phyloP scores from a whole-genome alignment of 1,140 invertebrate genomes.

The Megalonaias nervosa region DNA sequence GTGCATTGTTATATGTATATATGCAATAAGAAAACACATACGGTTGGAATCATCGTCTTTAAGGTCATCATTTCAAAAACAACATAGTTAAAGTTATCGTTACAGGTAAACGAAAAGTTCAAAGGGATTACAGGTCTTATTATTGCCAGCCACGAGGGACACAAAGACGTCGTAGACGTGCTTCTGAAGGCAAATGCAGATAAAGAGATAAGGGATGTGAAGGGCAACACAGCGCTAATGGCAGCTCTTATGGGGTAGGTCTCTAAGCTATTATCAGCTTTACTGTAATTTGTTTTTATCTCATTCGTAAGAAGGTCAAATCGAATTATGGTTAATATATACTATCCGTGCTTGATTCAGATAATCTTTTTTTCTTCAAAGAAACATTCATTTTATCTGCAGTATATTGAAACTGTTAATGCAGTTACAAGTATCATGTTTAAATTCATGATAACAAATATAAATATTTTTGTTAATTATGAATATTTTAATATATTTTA shows the following conservation, averaged over 20 bases:
- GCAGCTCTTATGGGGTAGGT: slow-evolving; percentile 39
- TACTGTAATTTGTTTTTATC: background rate
- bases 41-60: too few relatives aligned
- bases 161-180: slow-evolving; percentile 34
- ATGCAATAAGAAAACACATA: background rate
- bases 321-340: background rate
- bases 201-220: slow-evolving; percentile 30
- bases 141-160: slow-evolving; percentile 44
- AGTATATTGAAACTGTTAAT: too few relatives aligned
- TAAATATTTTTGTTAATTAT: background rate
- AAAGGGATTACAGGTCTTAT: slow-evolving; percentile 45
- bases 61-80: background rate
- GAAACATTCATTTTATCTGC: background rate
- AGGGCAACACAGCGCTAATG: slow-evolving; percentile 45
- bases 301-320: background rate
- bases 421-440: too few relatives aligned
- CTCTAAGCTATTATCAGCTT: background rate
- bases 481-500: background rate
- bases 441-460: too few relatives aligned
- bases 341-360: too few relatives aligned
- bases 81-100: background rate
- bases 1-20: background rate
- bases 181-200: slow-evolving; percentile 41
- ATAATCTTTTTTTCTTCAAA: background rate
- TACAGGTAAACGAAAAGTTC: slow-evolving; percentile 35